These are phyloP conservation scores for Drosophila tropicalis DNA, from an alignment of 1,140 invertebrate species.

Conservation along the genomic window DNA sequence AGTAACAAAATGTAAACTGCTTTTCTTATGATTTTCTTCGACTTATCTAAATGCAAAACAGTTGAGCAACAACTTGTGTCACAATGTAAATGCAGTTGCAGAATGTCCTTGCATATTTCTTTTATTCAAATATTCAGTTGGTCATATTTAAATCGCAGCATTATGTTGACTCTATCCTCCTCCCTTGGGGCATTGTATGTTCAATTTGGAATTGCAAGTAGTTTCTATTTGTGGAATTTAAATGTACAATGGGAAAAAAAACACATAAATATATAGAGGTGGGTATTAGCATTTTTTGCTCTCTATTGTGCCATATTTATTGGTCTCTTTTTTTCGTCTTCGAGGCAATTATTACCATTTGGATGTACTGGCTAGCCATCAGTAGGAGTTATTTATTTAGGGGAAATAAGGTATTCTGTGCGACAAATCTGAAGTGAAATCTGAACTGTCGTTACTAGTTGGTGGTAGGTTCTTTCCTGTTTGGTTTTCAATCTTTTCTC, in stretches of 20 bases:
- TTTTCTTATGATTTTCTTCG: slow-evolving; percentile 27
- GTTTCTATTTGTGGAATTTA: neutral
- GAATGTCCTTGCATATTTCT: slow-evolving; percentile 24
- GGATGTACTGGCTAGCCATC: slow-evolving; percentile 8
- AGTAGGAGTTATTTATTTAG: slow-evolving; percentile 63
- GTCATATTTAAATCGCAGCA: slow-evolving; percentile 40
- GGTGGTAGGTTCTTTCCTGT: too few relatives aligned
- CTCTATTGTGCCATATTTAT: too few relatives aligned
- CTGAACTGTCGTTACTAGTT: slow-evolving; percentile 31
- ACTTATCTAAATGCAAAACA: slow-evolving; percentile 69
- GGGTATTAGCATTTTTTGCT: too few relatives aligned
- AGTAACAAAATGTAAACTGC: slow-evolving; percentile 42
- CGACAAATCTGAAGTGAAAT: slow-evolving; percentile 46
- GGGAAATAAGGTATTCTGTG: slow-evolving; percentile 43
- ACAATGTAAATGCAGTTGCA: slow-evolving; percentile 20
- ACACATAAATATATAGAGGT: neutral
- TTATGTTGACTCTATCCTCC: slow-evolving; percentile 18
- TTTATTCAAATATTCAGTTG: slow-evolving; percentile 11
- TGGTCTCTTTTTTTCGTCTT: neutral
- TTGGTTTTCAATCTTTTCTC: neutral
- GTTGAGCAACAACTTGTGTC: slow-evolving; percentile 26
- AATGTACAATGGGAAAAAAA: neutral
- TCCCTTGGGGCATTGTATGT: slow-evolving; percentile 13
- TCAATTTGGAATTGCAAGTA: slow-evolving; percentile 41
- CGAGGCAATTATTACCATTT: neutral